Conservation (phyloP, 2,888 invertebrate genomes). For the Emmelina monodactyla region DNA sequence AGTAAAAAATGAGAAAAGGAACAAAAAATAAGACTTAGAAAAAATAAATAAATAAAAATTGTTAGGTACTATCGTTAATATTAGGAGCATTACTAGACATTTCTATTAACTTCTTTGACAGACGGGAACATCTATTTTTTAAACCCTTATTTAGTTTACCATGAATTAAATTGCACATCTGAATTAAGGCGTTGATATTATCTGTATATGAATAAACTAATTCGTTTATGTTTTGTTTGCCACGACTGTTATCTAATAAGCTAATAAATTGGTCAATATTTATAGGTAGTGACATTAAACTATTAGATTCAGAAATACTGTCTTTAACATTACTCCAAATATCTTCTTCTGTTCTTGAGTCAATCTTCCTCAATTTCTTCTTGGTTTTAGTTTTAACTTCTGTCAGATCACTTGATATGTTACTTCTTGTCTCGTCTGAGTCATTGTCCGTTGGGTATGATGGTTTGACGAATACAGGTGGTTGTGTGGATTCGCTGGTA, state of each 20-base stretch:
- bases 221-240: slow-evolving; percentile 10
- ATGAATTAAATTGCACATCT: not conserved
- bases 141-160: not conserved
- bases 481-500: not conserved
- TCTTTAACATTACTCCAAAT: slow-evolving; percentile 8
- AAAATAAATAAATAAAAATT: too few species aligned
- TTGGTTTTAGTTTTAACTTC: not conserved
- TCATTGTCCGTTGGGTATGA: not conserved
- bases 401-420: not conserved
- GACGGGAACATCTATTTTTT: not conserved
- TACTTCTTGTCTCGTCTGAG: slow-evolving; percentile 1
- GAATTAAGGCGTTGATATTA: slow-evolving; percentile 1
- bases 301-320: slow-evolving; percentile 3
- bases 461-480: not conserved
- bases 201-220: slow-evolving; percentile 1
- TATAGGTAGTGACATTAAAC: slow-evolving; percentile 1
- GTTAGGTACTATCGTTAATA: too few species aligned
- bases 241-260: slow-evolving; percentile 8
- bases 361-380: slow-evolving; percentile 7
- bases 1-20: too few species aligned
- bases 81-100: too few species aligned
- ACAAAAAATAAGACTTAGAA: too few species aligned
- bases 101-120: not conserved
- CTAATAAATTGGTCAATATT: slow-evolving; percentile 10
- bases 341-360: slow-evolving; percentile 10